These are phyloP conservation scores for Clavelina lepadiformis DNA, from an alignment of 23 tunicate species.

Conservation along the genomic window DNA sequence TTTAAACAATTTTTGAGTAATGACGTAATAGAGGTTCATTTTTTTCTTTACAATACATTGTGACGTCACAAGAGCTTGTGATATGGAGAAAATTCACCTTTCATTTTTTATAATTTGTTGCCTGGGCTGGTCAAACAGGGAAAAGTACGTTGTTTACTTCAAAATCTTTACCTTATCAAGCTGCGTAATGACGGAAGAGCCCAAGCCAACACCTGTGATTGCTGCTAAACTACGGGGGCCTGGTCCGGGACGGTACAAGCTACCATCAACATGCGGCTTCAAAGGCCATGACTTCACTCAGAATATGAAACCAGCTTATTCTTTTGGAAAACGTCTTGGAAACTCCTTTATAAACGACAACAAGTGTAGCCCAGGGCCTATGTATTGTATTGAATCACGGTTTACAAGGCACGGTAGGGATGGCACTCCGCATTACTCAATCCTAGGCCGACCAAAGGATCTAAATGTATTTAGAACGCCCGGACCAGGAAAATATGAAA, in stretches of 20 bases:
- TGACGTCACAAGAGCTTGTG: no score
- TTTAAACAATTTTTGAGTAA: no score
- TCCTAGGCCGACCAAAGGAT: conserved; percentile 77
- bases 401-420: conserved; percentile 81
- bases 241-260: conserved; percentile 82
- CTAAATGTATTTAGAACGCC: conserved; percentile 75
- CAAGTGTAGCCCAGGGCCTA: conserved; percentile 88
- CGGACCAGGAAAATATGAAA: conserved; percentile 90
- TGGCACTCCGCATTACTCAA: conserved; percentile 85
- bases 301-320: conserved; percentile 70
- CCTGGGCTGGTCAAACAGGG: no score
- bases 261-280: conserved; percentile 85
- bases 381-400: conserved; percentile 66
- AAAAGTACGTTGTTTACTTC: no score
- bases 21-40: no score
- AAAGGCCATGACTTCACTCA: conserved; percentile 74
- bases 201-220: conserved; percentile 42
- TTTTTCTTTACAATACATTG: no score
- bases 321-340: conserved; percentile 77
- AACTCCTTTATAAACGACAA: conserved; percentile 37
- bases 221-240: conserved; percentile 90
- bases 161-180: not conserved
- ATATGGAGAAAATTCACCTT: no score
- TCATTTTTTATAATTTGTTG: no score
- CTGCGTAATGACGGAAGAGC: conserved; percentile 10